Evolutionary conservation across 64 coral and sea anemone genomes (phyloP).

Genomic region (Platygyra sinensis): DNA sequence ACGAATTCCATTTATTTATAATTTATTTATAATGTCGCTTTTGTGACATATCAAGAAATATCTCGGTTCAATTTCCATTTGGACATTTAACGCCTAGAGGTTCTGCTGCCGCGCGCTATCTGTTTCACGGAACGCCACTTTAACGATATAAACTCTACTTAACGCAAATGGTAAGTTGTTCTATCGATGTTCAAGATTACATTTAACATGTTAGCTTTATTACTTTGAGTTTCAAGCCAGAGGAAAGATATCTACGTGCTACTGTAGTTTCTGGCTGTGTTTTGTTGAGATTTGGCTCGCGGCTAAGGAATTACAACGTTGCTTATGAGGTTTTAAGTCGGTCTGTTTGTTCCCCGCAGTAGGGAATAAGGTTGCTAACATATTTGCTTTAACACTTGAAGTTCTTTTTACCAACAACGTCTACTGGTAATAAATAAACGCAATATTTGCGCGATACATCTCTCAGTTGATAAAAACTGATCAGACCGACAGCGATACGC

Average conservation of each 20-base stretch:
- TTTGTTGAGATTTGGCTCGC: background rate
- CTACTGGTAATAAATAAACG: no score
- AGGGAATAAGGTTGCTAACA: background rate
- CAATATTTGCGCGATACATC: no score
- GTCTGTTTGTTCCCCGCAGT: background rate
- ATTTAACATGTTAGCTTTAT: background rate
- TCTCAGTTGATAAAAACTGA: no score
- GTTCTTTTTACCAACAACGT: no score
- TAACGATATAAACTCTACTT: background rate
- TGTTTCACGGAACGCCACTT: background rate
- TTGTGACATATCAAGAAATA: slow-evolving; percentile 4
- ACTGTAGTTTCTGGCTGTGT: background rate
- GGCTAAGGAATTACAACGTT: background rate
- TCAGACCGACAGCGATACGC: no score
- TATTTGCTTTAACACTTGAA: background rate
- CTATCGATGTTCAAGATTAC: background rate
- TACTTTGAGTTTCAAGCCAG: background rate
- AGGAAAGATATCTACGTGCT: background rate
- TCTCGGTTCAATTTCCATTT: background rate
- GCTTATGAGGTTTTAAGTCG: background rate
- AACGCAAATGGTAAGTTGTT: background rate
- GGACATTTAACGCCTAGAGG: background rate
- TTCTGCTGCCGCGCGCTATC: background rate
- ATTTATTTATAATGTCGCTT: background rate
- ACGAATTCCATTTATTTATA: background rate